Evolutionary conservation across 2,888 invertebrate species (phyloP).

Genomic region (Yponomeuta sedellus): DNA sequence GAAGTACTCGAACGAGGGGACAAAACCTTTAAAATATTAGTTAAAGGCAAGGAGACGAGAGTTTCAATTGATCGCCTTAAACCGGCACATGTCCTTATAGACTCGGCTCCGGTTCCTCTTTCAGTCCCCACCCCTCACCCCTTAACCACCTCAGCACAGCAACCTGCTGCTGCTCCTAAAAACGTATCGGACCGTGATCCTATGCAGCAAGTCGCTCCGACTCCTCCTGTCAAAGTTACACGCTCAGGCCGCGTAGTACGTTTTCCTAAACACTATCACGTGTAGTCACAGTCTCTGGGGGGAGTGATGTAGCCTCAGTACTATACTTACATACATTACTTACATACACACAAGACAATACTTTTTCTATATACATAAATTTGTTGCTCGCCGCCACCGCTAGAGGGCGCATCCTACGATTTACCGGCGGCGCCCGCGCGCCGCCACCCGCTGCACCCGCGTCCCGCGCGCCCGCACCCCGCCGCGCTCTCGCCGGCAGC

Average conservation of each 20-base stretch:
- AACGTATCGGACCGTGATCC: background rate
- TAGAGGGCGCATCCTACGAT: too few species aligned
- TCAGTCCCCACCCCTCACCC: background rate
- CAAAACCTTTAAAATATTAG: constrained; percentile 25
- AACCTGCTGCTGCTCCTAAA: background rate
- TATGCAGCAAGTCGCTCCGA: background rate
- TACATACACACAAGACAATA: background rate
- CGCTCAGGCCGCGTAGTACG: constrained; percentile 5
- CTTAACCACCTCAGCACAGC: background rate
- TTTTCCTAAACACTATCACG: background rate
- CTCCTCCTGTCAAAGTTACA: background rate
- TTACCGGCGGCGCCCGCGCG: too few species aligned
- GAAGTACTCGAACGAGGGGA: constrained; percentile 24
- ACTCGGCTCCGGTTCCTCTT: background rate
- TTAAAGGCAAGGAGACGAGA: constrained; percentile 24
- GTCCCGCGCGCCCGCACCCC: too few species aligned
- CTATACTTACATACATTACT: background rate
- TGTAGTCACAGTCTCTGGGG: constrained; percentile 4
- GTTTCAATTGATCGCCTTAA: constrained; percentile 28
- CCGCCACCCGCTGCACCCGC: too few species aligned
- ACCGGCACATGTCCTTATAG: constrained; percentile 24
- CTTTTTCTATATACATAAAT: background rate
- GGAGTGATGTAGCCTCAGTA: constrained; percentile 3
- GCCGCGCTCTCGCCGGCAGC: too few species aligned
- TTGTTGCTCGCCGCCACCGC: too few species aligned